phyloP scores from a whole-genome alignment of 2,797 vertebrate species.

The Salarias fasciatus region DNA sequence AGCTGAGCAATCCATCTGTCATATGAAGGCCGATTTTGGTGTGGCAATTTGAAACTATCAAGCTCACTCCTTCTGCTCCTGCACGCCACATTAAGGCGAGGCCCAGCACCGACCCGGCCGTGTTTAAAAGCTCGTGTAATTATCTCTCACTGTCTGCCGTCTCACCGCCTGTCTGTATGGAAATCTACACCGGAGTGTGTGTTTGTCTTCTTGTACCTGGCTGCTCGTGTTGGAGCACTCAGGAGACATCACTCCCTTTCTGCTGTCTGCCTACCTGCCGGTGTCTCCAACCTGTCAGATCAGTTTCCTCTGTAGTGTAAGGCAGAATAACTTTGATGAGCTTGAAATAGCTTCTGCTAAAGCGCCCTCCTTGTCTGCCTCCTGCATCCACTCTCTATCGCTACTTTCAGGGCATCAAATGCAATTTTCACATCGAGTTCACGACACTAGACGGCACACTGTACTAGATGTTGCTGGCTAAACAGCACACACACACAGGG shows the following conservation, averaged over 20 bases:
- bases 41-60: slow-evolving; percentile 48
- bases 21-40: slow-evolving; percentile 28
- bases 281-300: slow-evolving; percentile 57
- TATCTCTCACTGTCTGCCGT: slow-evolving; percentile 30
- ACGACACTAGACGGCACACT: slow-evolving; percentile 43
- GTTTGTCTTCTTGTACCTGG: slow-evolving; percentile 40
- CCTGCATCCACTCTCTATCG: slow-evolving; percentile 24
- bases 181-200: slow-evolving; percentile 13
- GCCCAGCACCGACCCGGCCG: slow-evolving; percentile 14
- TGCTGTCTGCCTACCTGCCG: slow-evolving; percentile 32
- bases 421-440: slow-evolving; percentile 50
- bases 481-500: slow-evolving; percentile 3
- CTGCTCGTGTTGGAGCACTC: slow-evolving; percentile 42
- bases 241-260: slow-evolving; percentile 37
- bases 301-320: slow-evolving; percentile 50
- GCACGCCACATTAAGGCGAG: slow-evolving; percentile 34
- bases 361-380: slow-evolving; percentile 36
- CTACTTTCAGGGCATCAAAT: slow-evolving; percentile 35
- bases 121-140: slow-evolving; percentile 48
- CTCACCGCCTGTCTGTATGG: slow-evolving; percentile 18
- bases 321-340: slow-evolving; percentile 61
- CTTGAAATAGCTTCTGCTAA: slow-evolving; percentile 66
- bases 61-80: slow-evolving; percentile 34
- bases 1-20: slow-evolving; percentile 29
- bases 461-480: slow-evolving; percentile 25